Base-by-base conservation (phyloP, 2,888 invertebrate genomes). In the Synanthedon formicaeformis region DNA sequence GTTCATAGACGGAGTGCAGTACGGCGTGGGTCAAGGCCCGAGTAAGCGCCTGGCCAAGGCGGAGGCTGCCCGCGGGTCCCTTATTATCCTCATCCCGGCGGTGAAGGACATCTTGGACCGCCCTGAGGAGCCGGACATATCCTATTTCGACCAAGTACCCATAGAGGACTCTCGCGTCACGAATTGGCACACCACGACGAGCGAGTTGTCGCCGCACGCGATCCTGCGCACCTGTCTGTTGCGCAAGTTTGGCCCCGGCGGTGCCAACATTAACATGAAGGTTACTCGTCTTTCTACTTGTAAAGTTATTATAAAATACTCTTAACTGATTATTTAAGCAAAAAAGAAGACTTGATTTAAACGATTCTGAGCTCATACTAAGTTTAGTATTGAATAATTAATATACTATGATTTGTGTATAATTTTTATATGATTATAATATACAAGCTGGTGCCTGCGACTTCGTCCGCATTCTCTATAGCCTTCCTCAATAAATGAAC, bases 41-140 rank as follows among this genome's bases (percentile, higher is more conserved):
- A 97, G 96, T 81, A 99, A 99, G 81, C 96, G 98, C 62, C 93
- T 94, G 76, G 99, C 99, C 34, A 99, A 99, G 87, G 92, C 96
- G 0, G 96, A 96, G 60, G 98, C 99, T 40, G 97, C 97, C 0
- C 90, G 93, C 54, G 93, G 93, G 60, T 96, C 97, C 50, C 88
- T 98, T 41, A 95, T 95, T 80, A 95, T 97, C 71, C 89, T 98
- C 53, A 96, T 98, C 61, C 97, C 98, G 0, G 95, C 96, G 88
- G 95, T 97, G 92, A 91, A 93, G 58, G 93, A 94, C 59, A 93
- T 94, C 75, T 92, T 94, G n/a, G 41, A 41, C 41, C 11, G 11
- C 41, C n/a, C n/a, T n/a, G 11, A 3, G 5, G 41, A 41, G 3
- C 41, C 41, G 41, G 52, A 50, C 52, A 40, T 52, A 40, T 41